Evolutionary conservation across 2,888 invertebrate genomes (phyloP), one percentile per base, ranked within the genome.

Genomic region (Drepana falcataria): DNA sequence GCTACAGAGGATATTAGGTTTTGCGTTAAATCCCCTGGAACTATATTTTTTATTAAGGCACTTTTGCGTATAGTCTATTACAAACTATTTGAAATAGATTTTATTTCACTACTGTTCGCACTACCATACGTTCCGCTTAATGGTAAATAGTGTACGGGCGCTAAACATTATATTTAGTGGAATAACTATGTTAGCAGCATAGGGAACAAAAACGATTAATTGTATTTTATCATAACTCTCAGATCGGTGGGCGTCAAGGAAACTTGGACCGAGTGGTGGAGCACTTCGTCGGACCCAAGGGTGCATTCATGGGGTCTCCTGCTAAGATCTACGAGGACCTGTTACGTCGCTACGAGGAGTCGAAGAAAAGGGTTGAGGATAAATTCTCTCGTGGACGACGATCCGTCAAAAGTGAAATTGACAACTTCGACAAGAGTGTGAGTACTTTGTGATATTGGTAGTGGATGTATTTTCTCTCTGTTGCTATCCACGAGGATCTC

Each of bases 241-340:
- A 87, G 87, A 71, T 96, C 47, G 95, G 94, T 21, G 94, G 93
- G 47, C 94, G 97, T 58, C 93, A 95, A 73, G 96, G 97, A 71
- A 96, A 96, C 69, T 77, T 97, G 53, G 96, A 97, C 71, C 91
- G 92, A 53, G 79, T 96, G 0, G 74, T 96, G 2, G 96, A 96
- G 75, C 93, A 94, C 59, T 93, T 95, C 79, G 90, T 96, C 35
- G 96, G 96, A 3, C 96, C 96, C 0, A 93, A 93, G 61, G 94
- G 95, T 4, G 75, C 91, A 35, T 74, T 95, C 37, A 91, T 87
- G 0, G 79, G 91, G 49, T 81, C 92, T 1, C 76, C 92, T 0
- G 84, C 88, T 51, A 66, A 75, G 0, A 59, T 91, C 4, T 89
- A 83, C 61, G 79, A 88, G 48, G 69, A 78, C 48, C 54, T 88